phyloP scores from a whole-genome alignment of 2,113 vertebrate species.

The Heloderma charlesbogerti region DNA sequence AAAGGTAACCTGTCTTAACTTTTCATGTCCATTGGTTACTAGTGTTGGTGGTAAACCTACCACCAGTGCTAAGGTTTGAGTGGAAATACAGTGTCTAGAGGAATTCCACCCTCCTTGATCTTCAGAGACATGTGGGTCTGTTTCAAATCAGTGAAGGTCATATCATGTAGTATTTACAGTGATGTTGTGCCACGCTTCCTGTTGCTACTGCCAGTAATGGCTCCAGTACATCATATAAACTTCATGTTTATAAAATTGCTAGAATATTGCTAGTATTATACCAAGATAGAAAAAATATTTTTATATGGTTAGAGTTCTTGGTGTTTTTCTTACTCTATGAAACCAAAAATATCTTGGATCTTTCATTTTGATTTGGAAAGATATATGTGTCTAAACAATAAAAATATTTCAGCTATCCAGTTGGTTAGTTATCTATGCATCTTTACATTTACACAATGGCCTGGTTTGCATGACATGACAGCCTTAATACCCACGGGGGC shows the following conservation, averaged over 20 bases:
- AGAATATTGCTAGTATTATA: neutral
- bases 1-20: neutral
- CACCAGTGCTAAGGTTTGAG: neutral
- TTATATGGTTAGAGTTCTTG: neutral
- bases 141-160: neutral
- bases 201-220: neutral
- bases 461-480: too few relatives aligned
- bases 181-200: neutral
- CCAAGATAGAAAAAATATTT: neutral
- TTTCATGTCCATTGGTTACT: neutral
- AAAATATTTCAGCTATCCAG: neutral
- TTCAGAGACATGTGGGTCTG: neutral
- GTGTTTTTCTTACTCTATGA: neutral
- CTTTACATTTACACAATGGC: neutral
- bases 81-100: neutral
- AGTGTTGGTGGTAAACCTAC: neutral
- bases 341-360: neutral
- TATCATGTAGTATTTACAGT: neutral
- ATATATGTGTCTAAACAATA: neutral
- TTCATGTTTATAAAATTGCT: neutral
- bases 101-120: neutral
- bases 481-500: too few relatives aligned
- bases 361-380: neutral
- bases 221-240: neutral
- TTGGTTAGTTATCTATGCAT: neutral